Evolutionary conservation across 2,797 vertebrate genomes (phyloP).

Genomic region (Xenopus petersii): DNA sequence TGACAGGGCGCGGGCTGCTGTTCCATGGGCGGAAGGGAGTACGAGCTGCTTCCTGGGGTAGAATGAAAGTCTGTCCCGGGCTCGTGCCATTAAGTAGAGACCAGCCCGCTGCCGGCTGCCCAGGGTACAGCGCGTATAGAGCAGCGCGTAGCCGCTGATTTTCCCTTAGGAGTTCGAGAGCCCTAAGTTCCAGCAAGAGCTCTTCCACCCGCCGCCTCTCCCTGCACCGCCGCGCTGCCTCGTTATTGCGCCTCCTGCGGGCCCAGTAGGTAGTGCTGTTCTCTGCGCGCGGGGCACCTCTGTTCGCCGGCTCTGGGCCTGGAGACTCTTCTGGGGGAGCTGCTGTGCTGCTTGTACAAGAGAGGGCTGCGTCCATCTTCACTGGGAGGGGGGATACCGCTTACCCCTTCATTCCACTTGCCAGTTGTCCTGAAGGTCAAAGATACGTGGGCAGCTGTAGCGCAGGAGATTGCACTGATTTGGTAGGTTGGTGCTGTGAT

Average conservation of each 20-base stretch:
- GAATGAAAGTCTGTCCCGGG: neutral
- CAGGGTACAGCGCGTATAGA: slow-evolving; percentile 51
- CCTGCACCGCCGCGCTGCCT: slow-evolving; percentile 60
- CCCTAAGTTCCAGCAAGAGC: slow-evolving; percentile 54
- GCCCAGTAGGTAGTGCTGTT: slow-evolving; percentile 57
- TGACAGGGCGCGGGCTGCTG: neutral
- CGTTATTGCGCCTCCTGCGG: slow-evolving; percentile 62
- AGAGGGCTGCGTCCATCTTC: no score
- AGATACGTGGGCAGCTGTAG: no score
- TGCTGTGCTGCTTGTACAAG: no score
- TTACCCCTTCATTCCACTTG: no score
- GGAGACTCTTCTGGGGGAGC: neutral
- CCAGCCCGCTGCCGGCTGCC: neutral
- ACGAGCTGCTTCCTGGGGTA: neutral
- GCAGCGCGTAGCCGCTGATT: slow-evolving; percentile 58
- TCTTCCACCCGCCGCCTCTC: slow-evolving; percentile 59
- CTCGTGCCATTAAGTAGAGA: neutral
- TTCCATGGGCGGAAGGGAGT: neutral
- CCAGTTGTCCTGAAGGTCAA: no score
- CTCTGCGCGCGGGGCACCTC: slow-evolving; percentile 27
- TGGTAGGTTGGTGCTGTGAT: no score
- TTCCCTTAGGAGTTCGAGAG: slow-evolving; percentile 55
- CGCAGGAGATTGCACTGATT: no score
- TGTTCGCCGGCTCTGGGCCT: neutral
- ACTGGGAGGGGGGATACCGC: no score